These are phyloP conservation scores for Plebejus argus DNA, from an alignment of 2,888 invertebrate genomes.

Conservation along the genomic window DNA sequence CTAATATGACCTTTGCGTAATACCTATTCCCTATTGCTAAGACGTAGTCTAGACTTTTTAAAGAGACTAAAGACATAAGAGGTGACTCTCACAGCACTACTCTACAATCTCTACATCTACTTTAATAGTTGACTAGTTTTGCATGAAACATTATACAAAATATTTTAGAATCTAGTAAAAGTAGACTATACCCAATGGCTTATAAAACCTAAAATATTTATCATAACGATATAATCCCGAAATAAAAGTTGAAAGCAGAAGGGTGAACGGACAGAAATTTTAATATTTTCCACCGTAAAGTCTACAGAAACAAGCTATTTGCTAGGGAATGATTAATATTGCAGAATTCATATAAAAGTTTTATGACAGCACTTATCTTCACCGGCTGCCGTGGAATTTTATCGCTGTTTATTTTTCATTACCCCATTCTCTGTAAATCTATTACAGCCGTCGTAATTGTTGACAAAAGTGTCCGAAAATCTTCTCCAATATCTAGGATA, in stretches of 20 bases:
- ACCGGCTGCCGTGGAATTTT: constrained; percentile 40
- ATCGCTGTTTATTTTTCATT: constrained; percentile 38
- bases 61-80: too few relatives aligned
- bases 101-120: too few relatives aligned
- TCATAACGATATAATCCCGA: neutral
- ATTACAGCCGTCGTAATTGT: constrained; percentile 25
- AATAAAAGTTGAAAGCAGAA: neutral
- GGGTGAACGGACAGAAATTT: constrained; percentile 19
- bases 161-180: neutral
- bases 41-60: too few relatives aligned
- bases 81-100: too few relatives aligned
- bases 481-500: neutral
- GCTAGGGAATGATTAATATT: constrained; percentile 37
- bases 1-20: too few relatives aligned
- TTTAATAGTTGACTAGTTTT: too few relatives aligned
- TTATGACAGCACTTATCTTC: constrained; percentile 40
- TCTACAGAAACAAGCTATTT: constrained; percentile 33
- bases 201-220: neutral
- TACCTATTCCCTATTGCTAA: too few relatives aligned
- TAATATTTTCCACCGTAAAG: constrained; percentile 22
- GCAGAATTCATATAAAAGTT: constrained; percentile 39
- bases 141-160: too few relatives aligned
- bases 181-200: neutral
- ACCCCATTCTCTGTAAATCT: constrained; percentile 34
- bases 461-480: constrained; percentile 31